Percentiles rank a stretch among this genome's conserved stretches.
Evolutionary conservation across 2,797 vertebrate species (phyloP).

Genomic region (Propithecus perrieri): DNA sequence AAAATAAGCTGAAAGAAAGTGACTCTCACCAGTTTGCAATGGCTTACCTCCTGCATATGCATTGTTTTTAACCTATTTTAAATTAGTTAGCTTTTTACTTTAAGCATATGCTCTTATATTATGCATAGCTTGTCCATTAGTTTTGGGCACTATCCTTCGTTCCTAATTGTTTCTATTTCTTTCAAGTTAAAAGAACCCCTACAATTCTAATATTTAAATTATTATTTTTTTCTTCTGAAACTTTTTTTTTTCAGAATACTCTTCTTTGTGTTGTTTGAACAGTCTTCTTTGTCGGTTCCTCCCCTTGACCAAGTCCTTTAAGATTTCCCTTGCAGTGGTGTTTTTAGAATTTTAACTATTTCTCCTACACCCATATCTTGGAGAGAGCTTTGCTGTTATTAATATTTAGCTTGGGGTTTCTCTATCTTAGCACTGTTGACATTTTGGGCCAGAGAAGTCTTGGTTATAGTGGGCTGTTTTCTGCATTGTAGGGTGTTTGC

Average conservation of each 20-base stretch:
- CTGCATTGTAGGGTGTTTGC: neutral
- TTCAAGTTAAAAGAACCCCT: constrained; percentile 31
- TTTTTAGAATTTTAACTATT: neutral
- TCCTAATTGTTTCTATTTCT: constrained; percentile 47
- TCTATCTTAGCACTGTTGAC: neutral
- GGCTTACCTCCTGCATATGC: constrained; percentile 15
- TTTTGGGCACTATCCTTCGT: constrained; percentile 10
- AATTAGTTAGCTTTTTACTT: constrained; percentile 52
- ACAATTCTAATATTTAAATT: constrained; percentile 46
- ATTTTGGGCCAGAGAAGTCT: neutral
- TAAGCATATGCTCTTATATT: constrained; percentile 47
- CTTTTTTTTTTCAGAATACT: neutral
- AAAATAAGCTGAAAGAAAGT: constrained; percentile 30
- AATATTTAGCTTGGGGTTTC: neutral
- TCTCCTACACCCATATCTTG: neutral
- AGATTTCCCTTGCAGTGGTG: neutral
- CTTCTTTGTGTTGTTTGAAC: neutral
- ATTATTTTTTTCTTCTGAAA: neutral
- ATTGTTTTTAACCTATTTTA: constrained; percentile 55
- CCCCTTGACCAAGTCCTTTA: neutral
- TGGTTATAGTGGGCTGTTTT: neutral
- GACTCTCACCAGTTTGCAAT: neutral
- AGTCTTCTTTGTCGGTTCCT: neutral
- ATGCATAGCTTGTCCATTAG: constrained; percentile 17
- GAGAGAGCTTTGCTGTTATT: neutral